phyloP scores from a whole-genome alignment of 2,888 invertebrate species.

The Drosophila pseudotalamancana region DNA sequence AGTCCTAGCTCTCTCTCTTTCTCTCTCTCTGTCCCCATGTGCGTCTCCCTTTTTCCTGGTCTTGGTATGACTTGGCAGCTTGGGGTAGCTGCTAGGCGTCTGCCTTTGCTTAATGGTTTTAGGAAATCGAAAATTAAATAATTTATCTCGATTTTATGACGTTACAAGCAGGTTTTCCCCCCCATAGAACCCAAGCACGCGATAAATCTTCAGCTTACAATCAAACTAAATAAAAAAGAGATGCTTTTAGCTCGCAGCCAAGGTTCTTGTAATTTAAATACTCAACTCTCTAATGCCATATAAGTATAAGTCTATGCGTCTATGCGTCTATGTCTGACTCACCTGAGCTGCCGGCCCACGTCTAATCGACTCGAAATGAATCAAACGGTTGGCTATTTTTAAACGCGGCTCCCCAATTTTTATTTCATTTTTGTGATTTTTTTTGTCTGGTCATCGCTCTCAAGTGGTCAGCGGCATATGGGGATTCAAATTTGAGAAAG shows the following conservation, averaged over 20 bases:
- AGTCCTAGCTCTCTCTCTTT: background rate
- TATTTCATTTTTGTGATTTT: conserved; percentile 14
- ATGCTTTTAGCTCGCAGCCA: conserved; percentile 32
- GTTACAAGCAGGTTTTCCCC: conserved; percentile 71
- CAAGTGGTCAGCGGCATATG: conserved; percentile 40
- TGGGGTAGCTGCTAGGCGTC: conserved; percentile 64
- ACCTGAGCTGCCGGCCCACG: conserved; percentile 43
- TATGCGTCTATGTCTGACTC: conserved; percentile 17
- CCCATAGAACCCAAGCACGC: conserved; percentile 38
- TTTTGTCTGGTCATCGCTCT: conserved; percentile 68
- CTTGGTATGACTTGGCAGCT: conserved; percentile 65
- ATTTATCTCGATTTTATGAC: conserved; percentile 78
- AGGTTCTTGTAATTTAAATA: conserved; percentile 44
- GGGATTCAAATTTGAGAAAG: conserved; percentile 56
- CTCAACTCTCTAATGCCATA: conserved; percentile 46
- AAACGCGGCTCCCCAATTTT: conserved; percentile 32
- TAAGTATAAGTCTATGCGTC: no score
- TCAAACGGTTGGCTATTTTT: conserved; percentile 45
- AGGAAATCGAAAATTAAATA: conserved; percentile 79
- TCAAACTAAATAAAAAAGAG: conserved; percentile 49
- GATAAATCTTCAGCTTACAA: conserved; percentile 72
- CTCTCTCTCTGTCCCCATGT: background rate
- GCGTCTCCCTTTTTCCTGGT: conserved; percentile 5
- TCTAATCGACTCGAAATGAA: conserved; percentile 45
- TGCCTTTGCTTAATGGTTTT: conserved; percentile 73